A percentile compares a stretch with the other conserved stretches of the same genome.
Evolutionary conservation across 2,888 invertebrate genomes (phyloP).

Genomic region (Platynereis dumerilii): DNA sequence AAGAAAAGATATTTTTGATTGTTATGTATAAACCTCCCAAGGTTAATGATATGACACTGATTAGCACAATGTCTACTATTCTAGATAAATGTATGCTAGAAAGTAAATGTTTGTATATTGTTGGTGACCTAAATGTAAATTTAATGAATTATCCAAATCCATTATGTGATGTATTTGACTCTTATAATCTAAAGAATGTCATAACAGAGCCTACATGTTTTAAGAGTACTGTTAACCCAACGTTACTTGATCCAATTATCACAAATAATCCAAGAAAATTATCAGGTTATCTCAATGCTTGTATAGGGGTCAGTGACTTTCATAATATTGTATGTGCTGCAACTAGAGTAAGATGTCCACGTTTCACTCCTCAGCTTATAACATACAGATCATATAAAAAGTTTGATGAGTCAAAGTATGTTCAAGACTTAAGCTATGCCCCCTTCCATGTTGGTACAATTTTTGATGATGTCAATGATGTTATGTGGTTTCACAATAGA

Average conservation of each 20-base stretch:
- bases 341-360: too few relatives aligned
- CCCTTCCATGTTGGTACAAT: not conserved
- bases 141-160: not conserved
- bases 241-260: not conserved
- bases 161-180: not conserved
- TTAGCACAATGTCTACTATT: not conserved
- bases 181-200: not conserved
- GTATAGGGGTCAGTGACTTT: constrained; percentile 4
- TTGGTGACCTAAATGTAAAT: constrained; percentile 1
- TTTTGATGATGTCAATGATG: not conserved
- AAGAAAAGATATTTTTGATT: too few relatives aligned
- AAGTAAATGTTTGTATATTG: not conserved
- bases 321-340: constrained; percentile 4
- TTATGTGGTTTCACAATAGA: constrained; percentile 3
- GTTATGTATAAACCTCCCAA: not conserved
- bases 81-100: not conserved
- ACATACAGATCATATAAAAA: constrained; percentile 6
- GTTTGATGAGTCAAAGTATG: not conserved
- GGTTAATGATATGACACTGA: not conserved
- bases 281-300: not conserved
- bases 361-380: too few relatives aligned
- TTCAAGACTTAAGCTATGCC: not conserved
- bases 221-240: not conserved
- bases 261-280: not conserved
- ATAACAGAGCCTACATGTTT: constrained; percentile 3